A percentile compares a stretch with the other conserved stretches of the same genome.
phyloP scores from a whole-genome alignment of 2,888 invertebrate species.

The Eupithecia inturbata region DNA sequence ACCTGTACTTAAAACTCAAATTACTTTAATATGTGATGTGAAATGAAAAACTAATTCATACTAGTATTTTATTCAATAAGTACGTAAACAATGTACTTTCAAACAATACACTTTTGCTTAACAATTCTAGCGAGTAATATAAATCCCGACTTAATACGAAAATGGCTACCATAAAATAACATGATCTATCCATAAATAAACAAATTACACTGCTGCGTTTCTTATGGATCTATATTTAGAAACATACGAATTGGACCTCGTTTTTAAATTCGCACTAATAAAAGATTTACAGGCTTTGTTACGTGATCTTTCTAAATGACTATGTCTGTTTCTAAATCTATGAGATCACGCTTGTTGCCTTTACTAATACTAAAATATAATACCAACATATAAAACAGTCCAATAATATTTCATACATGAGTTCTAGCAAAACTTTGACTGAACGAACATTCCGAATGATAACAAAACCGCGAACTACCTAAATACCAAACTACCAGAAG shows the following conservation, averaged over 20 bases:
- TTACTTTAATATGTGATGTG: conserved; percentile 35
- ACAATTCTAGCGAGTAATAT: conserved; percentile 81
- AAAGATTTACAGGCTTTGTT: conserved; percentile 57
- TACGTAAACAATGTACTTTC: conserved; percentile 58
- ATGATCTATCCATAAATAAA: conserved; percentile 76
- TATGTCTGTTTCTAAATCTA: conserved; percentile 44
- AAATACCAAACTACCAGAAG: conserved; percentile 16
- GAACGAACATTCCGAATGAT: conserved; percentile 33
- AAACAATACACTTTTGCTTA: conserved; percentile 81
- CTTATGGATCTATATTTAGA: conserved; percentile 72
- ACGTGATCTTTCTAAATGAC: conserved; percentile 49
- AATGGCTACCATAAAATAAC: conserved; percentile 76
- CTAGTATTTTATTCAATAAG: conserved; percentile 74
- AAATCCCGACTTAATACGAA: conserved; percentile 76
- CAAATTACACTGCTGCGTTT: conserved; percentile 64
- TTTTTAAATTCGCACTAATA: conserved; percentile 79
- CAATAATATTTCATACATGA: conserved; percentile 40
- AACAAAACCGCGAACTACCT: conserved; percentile 25
- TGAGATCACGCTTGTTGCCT: conserved; percentile 47
- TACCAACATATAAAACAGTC: conserved; percentile 58
- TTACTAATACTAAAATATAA: conserved; percentile 51
- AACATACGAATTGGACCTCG: conserved; percentile 82
- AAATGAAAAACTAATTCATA: conserved; percentile 60
- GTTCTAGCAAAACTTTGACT: conserved; percentile 31
- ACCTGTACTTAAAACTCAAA: conserved; percentile 61